Base-by-base conservation (phyloP, 1,140 invertebrate species). In the Paramacrobiotus metropolitanus region DNA sequence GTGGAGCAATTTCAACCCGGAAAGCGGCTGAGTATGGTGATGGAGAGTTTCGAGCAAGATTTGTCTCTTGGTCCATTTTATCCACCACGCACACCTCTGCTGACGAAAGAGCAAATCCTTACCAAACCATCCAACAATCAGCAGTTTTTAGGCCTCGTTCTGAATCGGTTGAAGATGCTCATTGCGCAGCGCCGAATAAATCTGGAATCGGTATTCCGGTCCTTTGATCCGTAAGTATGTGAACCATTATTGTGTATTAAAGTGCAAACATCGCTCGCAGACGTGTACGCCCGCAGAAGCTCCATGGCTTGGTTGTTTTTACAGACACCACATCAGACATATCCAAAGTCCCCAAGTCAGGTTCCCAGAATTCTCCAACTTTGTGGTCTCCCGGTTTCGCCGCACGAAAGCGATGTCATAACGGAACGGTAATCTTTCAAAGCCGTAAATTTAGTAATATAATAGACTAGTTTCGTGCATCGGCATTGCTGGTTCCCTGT, bases 41-140 rank as follows among this genome's bases (percentile, higher is more conserved):
- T 55, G 48, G 48, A 55, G 48, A 55, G 48, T 24, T 55, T 55
- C 48, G 48, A 55, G 48, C 48, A 9, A 55, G 24, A 55, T 24
- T 24, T 55, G 24, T 9, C 48, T 15, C 15, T 9, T 18, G 48
- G 48, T 18, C 48, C 48, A 4, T 55, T 18, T 24, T 55, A 55
- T 28, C 48, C 48, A 4, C 48, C 48, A 18, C 15, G 48, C 9
- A 24, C 48, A 28, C 24, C 48, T 4, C 48, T 55, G 4, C 4
- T 55, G 48, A 18, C 48, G 9, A 55, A 55, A 24, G 48, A 28
- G 24, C 9, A 55, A 9, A 55, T 55, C 48, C 15, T 55, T 9
- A 28, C 15, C 4, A 55, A 55, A 24, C 24, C 48, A 4, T 4
- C 24, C 4, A 55, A 4, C 15, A 24, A 55, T 24, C 15, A 9